Conservation (phyloP, 2,888 invertebrate species). For the Agelastica alni region DNA sequence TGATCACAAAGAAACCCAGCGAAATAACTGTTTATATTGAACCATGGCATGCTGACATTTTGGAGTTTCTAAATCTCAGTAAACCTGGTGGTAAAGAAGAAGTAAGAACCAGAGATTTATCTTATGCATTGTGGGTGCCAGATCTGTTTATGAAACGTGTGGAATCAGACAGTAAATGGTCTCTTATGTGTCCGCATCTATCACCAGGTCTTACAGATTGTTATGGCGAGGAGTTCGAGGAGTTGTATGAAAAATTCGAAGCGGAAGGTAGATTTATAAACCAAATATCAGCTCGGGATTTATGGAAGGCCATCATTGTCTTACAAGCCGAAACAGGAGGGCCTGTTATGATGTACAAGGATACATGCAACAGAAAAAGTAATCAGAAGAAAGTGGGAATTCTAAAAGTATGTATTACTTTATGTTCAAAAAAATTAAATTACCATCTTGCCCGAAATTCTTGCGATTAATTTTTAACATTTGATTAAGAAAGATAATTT, state of each 20-base stretch:
- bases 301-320: constrained; percentile 94
- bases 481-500: too few relatives aligned
- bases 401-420: constrained; percentile 73
- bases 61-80: constrained; percentile 91
- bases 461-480: too few relatives aligned
- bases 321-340: constrained; percentile 98
- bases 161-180: constrained; percentile 84
- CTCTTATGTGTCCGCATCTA: constrained; percentile 95
- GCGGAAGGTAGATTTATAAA: constrained; percentile 65
- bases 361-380: constrained; percentile 94
- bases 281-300: constrained; percentile 77
- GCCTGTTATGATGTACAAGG: constrained; percentile 96
- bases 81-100: constrained; percentile 92
- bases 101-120: constrained; percentile 89
- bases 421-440: too few relatives aligned
- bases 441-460: too few relatives aligned
- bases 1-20: constrained; percentile 95
- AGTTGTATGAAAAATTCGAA: constrained; percentile 86
- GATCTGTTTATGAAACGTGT: constrained; percentile 98
- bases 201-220: constrained; percentile 87
- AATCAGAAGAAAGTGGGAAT: constrained; percentile 98
- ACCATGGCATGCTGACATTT: constrained; percentile 98
- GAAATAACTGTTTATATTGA: constrained; percentile 98
- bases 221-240: constrained; percentile 95
- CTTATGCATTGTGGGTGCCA: constrained; percentile 97